phyloP scores from a whole-genome alignment of 2,888 invertebrate genomes.

The Ametastegia equiseti region DNA sequence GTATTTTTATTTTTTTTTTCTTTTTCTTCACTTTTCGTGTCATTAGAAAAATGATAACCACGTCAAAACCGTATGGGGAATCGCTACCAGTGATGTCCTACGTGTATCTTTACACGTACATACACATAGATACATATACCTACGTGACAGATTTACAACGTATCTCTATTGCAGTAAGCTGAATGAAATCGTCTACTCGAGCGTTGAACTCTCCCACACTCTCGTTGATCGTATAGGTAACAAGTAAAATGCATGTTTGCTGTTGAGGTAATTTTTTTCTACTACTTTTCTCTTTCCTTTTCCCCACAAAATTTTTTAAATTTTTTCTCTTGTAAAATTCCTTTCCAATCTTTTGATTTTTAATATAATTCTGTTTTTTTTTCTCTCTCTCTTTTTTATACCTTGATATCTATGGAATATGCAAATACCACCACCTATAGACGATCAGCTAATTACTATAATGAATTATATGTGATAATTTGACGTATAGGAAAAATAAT shows the following conservation, averaged over 20 bases:
- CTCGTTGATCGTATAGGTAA: background rate
- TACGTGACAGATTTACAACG: conserved; percentile 34
- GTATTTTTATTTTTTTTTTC: too few relatives aligned
- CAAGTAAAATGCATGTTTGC: background rate
- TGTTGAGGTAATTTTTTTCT: too few relatives aligned
- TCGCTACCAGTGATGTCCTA: too few relatives aligned
- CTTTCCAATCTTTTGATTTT: too few relatives aligned
- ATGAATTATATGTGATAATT: too few relatives aligned
- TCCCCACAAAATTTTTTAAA: background rate
- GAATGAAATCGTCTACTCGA: conserved; percentile 45
- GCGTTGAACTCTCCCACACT: conserved; percentile 48
- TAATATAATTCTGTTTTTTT: too few relatives aligned
- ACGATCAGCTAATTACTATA: too few relatives aligned
- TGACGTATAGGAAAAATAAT: background rate
- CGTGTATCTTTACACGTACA: too few relatives aligned
- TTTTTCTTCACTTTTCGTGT: background rate
- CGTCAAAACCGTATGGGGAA: background rate
- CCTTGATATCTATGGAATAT: too few relatives aligned
- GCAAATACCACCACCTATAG: too few relatives aligned
- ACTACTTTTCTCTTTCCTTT: background rate
- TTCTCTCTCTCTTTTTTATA: background rate
- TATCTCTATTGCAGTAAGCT: conserved; percentile 16
- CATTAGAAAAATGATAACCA: background rate
- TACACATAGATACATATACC: background rate
- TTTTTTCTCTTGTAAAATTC: background rate